These are phyloP conservation scores for Muntiacus reevesi DNA, from an alignment of 2,113 vertebrate genomes.

Conservation along the genomic window DNA sequence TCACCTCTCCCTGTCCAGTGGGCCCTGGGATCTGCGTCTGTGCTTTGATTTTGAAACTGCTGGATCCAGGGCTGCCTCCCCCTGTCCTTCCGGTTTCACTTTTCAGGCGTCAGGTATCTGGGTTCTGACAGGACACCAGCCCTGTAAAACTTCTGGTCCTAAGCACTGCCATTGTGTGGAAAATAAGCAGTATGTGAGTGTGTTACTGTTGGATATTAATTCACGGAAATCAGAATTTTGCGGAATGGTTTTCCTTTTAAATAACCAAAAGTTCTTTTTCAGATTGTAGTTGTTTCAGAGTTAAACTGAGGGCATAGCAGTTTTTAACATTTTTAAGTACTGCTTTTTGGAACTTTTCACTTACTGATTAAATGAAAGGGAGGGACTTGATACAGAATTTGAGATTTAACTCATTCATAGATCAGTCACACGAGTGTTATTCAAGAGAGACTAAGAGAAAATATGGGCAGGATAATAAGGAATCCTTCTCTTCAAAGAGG, in stretches of 20 bases:
- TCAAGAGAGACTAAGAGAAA: background rate
- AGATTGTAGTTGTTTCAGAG: background rate
- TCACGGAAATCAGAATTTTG: background rate
- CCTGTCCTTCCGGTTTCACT: background rate
- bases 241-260: background rate
- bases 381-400: background rate
- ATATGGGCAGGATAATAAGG: background rate
- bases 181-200: accelerated
- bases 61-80: background rate
- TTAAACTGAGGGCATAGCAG: background rate
- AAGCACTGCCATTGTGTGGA: accelerated
- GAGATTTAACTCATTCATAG: background rate
- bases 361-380: background rate
- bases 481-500: background rate
- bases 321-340: background rate
- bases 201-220: background rate
- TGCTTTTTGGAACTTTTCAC: background rate
- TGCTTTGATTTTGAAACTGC: background rate
- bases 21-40: background rate
- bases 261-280: background rate
- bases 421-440: background rate
- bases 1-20: background rate
- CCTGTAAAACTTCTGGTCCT: accelerated
- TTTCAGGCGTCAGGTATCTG: background rate
- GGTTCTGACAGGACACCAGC: accelerated